Evolutionary conservation across 2,797 vertebrate genomes (phyloP).

Genomic region (Paramormyrops hopkinsi): DNA sequence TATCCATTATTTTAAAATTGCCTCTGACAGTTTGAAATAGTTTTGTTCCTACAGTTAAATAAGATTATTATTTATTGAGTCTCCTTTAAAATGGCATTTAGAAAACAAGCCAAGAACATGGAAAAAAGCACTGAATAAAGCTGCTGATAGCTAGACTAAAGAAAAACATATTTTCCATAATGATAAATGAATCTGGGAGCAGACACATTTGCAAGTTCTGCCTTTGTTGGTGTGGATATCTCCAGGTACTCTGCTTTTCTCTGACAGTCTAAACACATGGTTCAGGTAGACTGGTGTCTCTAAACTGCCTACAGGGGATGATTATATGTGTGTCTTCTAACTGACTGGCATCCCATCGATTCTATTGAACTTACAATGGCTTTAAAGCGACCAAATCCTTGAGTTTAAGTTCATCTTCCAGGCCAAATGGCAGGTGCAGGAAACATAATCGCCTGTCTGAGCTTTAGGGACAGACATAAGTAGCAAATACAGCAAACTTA

Average conservation of each 20-base stretch:
- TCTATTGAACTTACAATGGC: neutral
- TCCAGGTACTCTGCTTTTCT: neutral
- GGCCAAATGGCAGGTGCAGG: neutral
- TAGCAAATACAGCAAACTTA: neutral
- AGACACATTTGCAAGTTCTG: neutral
- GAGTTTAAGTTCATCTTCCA: neutral
- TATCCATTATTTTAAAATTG: slow-evolving; percentile 28
- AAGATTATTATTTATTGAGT: slow-evolving; percentile 24
- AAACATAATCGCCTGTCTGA: neutral
- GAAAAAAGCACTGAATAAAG: slow-evolving; percentile 1
- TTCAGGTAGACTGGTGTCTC: neutral
- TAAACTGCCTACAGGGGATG: neutral
- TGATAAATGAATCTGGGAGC: slow-evolving; percentile 6
- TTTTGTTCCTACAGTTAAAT: slow-evolving; percentile 13
- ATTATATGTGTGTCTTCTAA: neutral
- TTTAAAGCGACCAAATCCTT: neutral
- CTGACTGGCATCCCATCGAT: neutral
- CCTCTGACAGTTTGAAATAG: slow-evolving; percentile 14
- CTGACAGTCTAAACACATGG: neutral
- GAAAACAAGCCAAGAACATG: slow-evolving; percentile 16
- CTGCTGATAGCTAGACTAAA: neutral
- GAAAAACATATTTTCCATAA: slow-evolving; percentile 12
- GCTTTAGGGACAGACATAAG: neutral
- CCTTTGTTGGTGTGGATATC: neutral
- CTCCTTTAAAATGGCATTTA: slow-evolving; percentile 19